phyloP scores from a whole-genome alignment of 2,797 vertebrate species.

The Cryptoprocta ferox region DNA sequence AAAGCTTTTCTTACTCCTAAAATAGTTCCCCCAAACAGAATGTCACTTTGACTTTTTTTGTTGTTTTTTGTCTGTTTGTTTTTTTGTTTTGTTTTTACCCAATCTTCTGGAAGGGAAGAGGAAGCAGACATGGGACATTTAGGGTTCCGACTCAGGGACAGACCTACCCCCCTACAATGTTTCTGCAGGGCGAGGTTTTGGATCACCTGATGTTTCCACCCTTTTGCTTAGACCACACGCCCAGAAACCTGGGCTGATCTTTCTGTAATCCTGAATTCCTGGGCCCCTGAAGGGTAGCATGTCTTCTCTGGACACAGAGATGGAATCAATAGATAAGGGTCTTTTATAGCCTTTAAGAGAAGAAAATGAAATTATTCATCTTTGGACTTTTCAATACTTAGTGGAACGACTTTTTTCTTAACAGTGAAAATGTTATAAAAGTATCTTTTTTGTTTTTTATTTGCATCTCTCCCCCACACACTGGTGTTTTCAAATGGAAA shows the following conservation, averaged over 20 bases:
- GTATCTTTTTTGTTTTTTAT: constrained; percentile 66
- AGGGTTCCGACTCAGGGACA: constrained; percentile 56
- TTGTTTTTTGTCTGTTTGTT: too few relatives aligned
- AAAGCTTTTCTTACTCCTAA: not conserved
- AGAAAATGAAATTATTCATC: constrained; percentile 50
- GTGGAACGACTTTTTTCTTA: constrained; percentile 55
- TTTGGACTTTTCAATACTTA: constrained; percentile 41
- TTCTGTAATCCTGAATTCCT: not conserved
- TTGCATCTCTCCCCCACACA: constrained; percentile 56
- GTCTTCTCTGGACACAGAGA: constrained; percentile 13
- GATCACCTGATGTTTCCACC: not conserved
- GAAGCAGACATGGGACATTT: not conserved
- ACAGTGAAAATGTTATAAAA: constrained; percentile 65
- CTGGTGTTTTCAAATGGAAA: constrained; percentile 77
- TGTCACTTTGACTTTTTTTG: not conserved
- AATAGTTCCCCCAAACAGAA: not conserved
- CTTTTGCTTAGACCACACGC: constrained; percentile 7
- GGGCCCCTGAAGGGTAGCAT: not conserved
- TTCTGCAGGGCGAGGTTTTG: not conserved
- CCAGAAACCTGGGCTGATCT: not conserved
- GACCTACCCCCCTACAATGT: not conserved
- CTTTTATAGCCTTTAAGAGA: constrained; percentile 27
- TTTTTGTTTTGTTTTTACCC: too few relatives aligned
- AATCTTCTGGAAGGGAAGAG: constrained; percentile 38
- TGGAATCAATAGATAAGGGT: not conserved